Evolutionary conservation across 2,888 invertebrate species (phyloP).

Genomic region (Ectemnius continuus): DNA sequence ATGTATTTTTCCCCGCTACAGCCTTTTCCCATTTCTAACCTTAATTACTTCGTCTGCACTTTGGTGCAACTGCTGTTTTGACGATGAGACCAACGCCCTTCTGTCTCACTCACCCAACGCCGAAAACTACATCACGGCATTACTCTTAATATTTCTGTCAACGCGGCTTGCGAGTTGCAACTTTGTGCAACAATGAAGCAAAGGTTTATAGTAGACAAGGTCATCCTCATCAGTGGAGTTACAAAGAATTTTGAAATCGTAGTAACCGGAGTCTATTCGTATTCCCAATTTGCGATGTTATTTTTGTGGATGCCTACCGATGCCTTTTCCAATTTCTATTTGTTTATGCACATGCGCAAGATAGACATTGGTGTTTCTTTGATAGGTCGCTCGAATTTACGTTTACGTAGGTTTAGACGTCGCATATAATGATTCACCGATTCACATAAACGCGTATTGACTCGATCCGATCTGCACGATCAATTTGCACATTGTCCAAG

Average conservation of each 20-base stretch:
- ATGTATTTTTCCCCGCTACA: slow-evolving; percentile 47
- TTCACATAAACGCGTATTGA: slow-evolving; percentile 5
- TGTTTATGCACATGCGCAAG: no score
- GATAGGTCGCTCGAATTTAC: not conserved
- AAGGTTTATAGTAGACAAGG: not conserved
- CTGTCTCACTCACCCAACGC: slow-evolving; percentile 5
- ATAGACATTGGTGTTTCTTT: not conserved
- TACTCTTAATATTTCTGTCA: not conserved
- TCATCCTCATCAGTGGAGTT: no score
- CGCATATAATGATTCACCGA: slow-evolving; percentile 9
- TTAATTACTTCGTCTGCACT: slow-evolving; percentile 45
- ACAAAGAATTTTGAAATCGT: no score
- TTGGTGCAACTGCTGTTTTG: slow-evolving; percentile 31
- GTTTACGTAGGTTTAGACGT: not conserved
- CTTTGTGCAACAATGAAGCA: no score
- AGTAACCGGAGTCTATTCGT: no score
- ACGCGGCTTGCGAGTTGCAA: not conserved
- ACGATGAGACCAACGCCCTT: slow-evolving; percentile 14
- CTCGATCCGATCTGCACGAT: slow-evolving; percentile 14
- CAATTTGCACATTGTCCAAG: slow-evolving; percentile 38
- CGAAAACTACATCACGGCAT: not conserved
- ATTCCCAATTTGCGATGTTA: no score
- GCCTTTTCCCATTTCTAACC: slow-evolving; percentile 42
- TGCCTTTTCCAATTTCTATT: not conserved
- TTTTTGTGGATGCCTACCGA: not conserved